These are phyloP conservation scores for Drosophila subquinaria DNA, from an alignment of 2,888 invertebrate genomes.

Conservation along the genomic window DNA sequence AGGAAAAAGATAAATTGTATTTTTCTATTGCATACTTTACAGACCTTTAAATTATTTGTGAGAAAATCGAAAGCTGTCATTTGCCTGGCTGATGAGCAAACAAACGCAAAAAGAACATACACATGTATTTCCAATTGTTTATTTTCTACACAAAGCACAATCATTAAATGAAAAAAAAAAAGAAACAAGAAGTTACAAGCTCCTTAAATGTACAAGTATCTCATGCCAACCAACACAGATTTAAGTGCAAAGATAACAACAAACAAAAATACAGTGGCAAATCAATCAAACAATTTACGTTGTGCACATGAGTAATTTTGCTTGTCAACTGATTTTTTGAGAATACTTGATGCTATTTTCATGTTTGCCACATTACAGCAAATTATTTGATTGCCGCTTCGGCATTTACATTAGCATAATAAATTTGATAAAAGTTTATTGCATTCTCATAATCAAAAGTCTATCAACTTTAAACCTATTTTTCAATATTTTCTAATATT, in stretches of 20 bases:
- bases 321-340: constrained; percentile 31
- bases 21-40: constrained; percentile 39
- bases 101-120: background rate
- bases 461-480: background rate
- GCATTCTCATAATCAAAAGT: background rate
- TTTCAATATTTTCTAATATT: background rate
- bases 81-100: background rate
- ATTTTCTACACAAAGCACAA: constrained; percentile 11
- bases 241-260: constrained; percentile 1
- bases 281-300: constrained; percentile 7
- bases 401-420: constrained; percentile 1
- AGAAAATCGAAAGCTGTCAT: constrained; percentile 25
- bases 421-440: background rate
- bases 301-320: constrained; percentile 41
- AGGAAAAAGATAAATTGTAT: background rate
- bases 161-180: constrained; percentile 10
- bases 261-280: background rate
- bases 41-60: background rate
- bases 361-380: constrained; percentile 13
- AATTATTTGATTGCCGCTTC: background rate
- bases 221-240: background rate
- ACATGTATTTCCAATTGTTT: constrained; percentile 3
- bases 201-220: background rate
- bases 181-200: background rate
- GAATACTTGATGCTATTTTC: constrained; percentile 40